Percentiles rank a stretch among this genome's conserved stretches.
phyloP scores from a whole-genome alignment of 2,888 invertebrate species.

The Theretra japonica region DNA sequence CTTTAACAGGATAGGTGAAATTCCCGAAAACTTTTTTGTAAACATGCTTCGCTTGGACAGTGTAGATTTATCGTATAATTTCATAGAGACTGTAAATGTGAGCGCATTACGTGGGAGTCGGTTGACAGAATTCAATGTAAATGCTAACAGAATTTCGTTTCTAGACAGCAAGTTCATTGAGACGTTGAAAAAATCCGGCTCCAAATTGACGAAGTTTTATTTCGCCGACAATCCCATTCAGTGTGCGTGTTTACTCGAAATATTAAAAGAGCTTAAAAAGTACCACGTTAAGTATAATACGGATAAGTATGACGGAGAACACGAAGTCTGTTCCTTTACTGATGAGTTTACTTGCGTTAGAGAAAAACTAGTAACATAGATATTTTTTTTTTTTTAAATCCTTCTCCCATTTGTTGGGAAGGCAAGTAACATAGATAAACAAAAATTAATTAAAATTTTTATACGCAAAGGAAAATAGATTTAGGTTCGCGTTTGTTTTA shows the following conservation, averaged over 20 bases:
- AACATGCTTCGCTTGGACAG: conserved; percentile 56
- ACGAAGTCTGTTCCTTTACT: conserved; percentile 64
- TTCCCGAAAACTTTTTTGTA: conserved; percentile 63
- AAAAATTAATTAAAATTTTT: too few relatives aligned
- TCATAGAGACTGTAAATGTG: conserved; percentile 60
- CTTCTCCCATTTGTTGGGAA: too few relatives aligned
- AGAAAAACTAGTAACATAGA: background rate
- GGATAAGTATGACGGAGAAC: conserved; percentile 58
- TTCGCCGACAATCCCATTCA: conserved; percentile 78
- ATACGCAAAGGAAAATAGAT: too few relatives aligned
- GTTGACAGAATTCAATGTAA: conserved; percentile 67
- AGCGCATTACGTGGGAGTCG: conserved; percentile 63
- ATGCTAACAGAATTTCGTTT: conserved; percentile 68
- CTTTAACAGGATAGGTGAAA: conserved; percentile 57
- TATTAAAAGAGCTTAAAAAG: conserved; percentile 64
- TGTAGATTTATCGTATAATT: conserved; percentile 66
- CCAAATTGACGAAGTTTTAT: conserved; percentile 60
- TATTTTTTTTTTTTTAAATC: too few relatives aligned
- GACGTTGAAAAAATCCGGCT: conserved; percentile 66
- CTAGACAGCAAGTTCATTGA: conserved; percentile 69
- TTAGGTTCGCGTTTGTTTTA: background rate
- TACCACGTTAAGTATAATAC: conserved; percentile 61
- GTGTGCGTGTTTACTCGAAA: conserved; percentile 66
- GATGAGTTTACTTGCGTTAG: conserved; percentile 56
- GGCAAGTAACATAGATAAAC: too few relatives aligned